These are phyloP conservation scores for Nothura maculosa DNA, from an alignment of 2,797 vertebrate species.

Conservation along the genomic window DNA sequence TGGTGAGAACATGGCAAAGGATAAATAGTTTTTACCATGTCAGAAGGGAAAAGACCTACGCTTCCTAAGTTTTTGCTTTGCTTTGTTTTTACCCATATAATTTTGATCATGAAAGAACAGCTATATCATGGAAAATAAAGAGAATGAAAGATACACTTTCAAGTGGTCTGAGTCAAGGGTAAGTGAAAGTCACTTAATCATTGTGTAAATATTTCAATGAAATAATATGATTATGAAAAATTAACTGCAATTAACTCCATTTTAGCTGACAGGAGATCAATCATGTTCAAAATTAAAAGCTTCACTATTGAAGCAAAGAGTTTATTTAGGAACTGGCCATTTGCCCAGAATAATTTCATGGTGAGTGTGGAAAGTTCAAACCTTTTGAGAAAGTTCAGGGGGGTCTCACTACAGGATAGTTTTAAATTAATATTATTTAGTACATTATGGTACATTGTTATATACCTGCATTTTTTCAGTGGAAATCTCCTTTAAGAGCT, in stretches of 20 bases:
- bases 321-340: constrained; percentile 18
- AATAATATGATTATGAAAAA: constrained; percentile 8
- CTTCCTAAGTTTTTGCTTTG: neutral
- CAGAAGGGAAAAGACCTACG: neutral
- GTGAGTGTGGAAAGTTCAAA: constrained; percentile 41
- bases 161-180: neutral
- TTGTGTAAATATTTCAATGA: neutral
- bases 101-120: neutral
- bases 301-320: constrained; percentile 8
- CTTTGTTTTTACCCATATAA: neutral
- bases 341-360: constrained; percentile 23
- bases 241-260: neutral
- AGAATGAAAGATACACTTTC: neutral
- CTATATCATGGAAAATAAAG: neutral
- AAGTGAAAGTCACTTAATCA: neutral
- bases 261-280: constrained; percentile 40
- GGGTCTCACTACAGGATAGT: neutral
- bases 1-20: neutral
- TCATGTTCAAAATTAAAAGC: constrained; percentile 37
- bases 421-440: constrained; percentile 36
- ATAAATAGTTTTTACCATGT: neutral
- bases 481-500: neutral
- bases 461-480: neutral
- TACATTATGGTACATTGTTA: neutral
- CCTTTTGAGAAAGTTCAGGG: neutral